Percentiles rank a stretch among this genome's conserved stretches.
These are phyloP conservation scores for Lucilia cuprina DNA, from an alignment of 1,140 invertebrate species.

Conservation along the genomic window DNA sequence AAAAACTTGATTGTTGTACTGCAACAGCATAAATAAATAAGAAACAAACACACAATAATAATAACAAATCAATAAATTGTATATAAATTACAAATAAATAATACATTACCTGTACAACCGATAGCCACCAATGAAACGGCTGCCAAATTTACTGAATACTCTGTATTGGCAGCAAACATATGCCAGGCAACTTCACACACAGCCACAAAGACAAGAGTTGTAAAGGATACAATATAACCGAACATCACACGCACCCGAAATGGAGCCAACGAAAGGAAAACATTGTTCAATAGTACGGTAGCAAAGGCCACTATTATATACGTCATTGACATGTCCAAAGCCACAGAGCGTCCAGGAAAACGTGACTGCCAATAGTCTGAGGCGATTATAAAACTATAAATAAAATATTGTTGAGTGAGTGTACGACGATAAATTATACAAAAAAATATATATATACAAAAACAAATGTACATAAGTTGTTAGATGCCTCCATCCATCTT, in stretches of 20 bases:
- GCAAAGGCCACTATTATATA: constrained; percentile 88
- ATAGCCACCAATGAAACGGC: constrained; percentile 85
- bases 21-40: constrained; percentile 40
- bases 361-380: constrained; percentile 87
- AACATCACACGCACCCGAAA: constrained; percentile 85
- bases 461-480: too few species aligned
- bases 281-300: constrained; percentile 85
- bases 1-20: constrained; percentile 93
- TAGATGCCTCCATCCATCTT: too few species aligned
- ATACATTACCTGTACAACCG: constrained; percentile 80
- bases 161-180: constrained; percentile 71
- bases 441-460: too few species aligned
- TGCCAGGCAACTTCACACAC: constrained; percentile 86
- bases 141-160: constrained; percentile 82
- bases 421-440: too few species aligned
- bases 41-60: background rate
- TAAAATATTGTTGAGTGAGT: background rate
- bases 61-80: background rate
- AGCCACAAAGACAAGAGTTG: constrained; percentile 82
- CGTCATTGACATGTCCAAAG: constrained; percentile 91
- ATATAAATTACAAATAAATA: background rate
- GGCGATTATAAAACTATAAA: constrained; percentile 84
- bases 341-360: constrained; percentile 83
- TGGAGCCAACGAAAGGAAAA: constrained; percentile 82
- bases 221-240: constrained; percentile 83